Conservation (phyloP, 2,797 vertebrate genomes). For the Malacoraja senta region DNA sequence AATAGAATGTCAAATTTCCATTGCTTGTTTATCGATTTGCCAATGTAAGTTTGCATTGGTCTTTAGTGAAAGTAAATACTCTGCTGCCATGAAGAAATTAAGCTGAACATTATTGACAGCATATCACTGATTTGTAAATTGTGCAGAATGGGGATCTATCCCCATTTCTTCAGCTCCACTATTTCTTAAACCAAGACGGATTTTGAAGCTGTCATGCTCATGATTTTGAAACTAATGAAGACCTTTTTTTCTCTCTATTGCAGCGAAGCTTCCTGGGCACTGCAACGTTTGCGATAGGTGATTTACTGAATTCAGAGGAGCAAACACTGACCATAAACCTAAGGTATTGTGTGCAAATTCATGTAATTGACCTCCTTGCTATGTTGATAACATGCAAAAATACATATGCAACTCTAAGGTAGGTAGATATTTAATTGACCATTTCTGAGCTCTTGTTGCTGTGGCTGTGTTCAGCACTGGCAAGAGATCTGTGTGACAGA, state of each 20-base stretch:
- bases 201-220: slow-evolving; percentile 39
- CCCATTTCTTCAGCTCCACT: slow-evolving; percentile 31
- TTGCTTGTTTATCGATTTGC: background rate
- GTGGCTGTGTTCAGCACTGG: background rate
- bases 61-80: slow-evolving; percentile 38
- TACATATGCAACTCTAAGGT: background rate
- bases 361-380: background rate
- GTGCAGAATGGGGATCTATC: slow-evolving; percentile 2
- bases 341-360: slow-evolving; percentile 60
- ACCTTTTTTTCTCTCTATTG: slow-evolving; percentile 52
- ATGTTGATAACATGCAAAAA: background rate
- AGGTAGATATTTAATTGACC: slow-evolving; percentile 1
- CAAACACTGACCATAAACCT: slow-evolving; percentile 78
- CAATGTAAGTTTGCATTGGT: slow-evolving; percentile 25
- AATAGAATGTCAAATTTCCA: slow-evolving; percentile 1
- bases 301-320: slow-evolving; percentile 81
- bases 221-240: slow-evolving; percentile 39
- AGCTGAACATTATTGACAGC: slow-evolving; percentile 37
- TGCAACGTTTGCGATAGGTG: slow-evolving; percentile 77
- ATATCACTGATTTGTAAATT: slow-evolving; percentile 35
- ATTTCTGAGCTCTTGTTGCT: background rate
- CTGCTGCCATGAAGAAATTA: background rate
- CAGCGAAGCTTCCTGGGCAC: slow-evolving; percentile 85
- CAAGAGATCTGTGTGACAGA: background rate
- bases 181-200: slow-evolving; percentile 38